These are phyloP conservation scores for Anthopleura sola DNA, from an alignment of 64 coral and sea anemone species.

Conservation along the genomic window DNA sequence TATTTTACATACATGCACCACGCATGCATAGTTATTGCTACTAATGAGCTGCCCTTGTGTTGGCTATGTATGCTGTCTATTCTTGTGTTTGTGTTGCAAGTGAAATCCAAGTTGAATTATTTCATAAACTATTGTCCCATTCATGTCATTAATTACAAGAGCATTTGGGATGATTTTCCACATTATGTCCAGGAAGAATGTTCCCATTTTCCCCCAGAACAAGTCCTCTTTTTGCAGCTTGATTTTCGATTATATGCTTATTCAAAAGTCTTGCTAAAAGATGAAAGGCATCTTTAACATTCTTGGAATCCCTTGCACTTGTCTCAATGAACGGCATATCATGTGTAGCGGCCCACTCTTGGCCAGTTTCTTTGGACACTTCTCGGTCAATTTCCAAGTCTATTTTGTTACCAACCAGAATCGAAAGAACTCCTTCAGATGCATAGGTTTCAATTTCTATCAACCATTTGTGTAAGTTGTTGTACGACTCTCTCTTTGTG, in stretches of 20 bases:
- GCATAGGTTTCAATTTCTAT: slow-evolving; percentile 89
- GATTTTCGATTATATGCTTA: slow-evolving; percentile 65
- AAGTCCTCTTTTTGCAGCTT: slow-evolving; percentile 28
- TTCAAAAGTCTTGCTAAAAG: slow-evolving; percentile 69
- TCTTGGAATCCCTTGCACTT: slow-evolving; percentile 71
- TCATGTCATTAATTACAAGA: slow-evolving; percentile 1
- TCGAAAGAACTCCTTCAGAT: slow-evolving; percentile 75
- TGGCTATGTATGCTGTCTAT: too few species aligned
- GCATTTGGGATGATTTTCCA: neutral
- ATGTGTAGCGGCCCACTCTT: slow-evolving; percentile 67
- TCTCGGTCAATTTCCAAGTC: slow-evolving; percentile 78
- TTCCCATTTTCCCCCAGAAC: slow-evolving; percentile 34
- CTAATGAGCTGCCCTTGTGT: too few species aligned
- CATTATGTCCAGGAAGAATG: neutral
- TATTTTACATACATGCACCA: too few species aligned
- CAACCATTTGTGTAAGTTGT: slow-evolving; percentile 91
- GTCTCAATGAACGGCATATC: slow-evolving; percentile 96
- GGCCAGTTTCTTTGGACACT: slow-evolving; percentile 64
- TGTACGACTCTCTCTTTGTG: slow-evolving; percentile 83
- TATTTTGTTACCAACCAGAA: slow-evolving; percentile 91
- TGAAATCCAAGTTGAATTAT: too few species aligned
- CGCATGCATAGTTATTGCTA: too few species aligned
- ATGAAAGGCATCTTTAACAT: slow-evolving; percentile 82
- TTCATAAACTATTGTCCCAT: neutral
- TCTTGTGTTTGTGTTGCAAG: too few species aligned